Base-by-base conservation (phyloP, 1,140 invertebrate genomes). In the Drosophila parvula region DNA sequence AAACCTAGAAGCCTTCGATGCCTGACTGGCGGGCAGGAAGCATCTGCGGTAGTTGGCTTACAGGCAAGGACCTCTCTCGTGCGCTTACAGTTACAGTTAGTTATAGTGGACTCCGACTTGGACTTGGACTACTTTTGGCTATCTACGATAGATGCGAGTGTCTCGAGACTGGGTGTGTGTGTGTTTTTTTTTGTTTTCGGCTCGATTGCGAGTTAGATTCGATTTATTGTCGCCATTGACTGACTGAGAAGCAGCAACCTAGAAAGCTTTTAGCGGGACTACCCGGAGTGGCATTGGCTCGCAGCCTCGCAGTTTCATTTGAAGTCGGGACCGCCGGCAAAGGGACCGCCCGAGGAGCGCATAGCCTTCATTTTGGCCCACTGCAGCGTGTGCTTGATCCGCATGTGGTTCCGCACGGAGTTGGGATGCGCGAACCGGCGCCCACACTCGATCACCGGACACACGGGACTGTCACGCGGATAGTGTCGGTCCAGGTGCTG, bases 291-390 rank as follows among this genome's bases (percentile, higher is more conserved):
- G 8, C 51, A 79, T 82, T 89, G 89, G 78, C 76, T 76, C 43
- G 75, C 73, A 55, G 84, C 70, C 75, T 90, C 91, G 75, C 83
- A 86, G 57, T 91, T 92, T 90, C 88, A 92, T 84, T 92, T 92
- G 32, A 83, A 92, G 53, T 92, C 91, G 10, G 91, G 88, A 0
- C 91, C 82, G 63, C 91, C 91, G 44, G 91, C 83, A 55, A 92
- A 92, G 14, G 91, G 91, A 14, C 94, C 94, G 81, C 93, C 94
- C 74, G 95, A 95, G 94, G 96, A 96, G 78, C 96, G 95, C 65
- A 96, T 94, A 40, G 95, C 95, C 92, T 96, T 96, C 94, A 96
- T 97, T 83, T 95, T 94, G 78, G 95, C 95, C 96, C 96, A 96
- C 83, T 96, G 95, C 65, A 94, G 92, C 1, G 95, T 94, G 92